Conservation (phyloP, 2,113 vertebrate genomes). For the Ellobius talpinus region DNA sequence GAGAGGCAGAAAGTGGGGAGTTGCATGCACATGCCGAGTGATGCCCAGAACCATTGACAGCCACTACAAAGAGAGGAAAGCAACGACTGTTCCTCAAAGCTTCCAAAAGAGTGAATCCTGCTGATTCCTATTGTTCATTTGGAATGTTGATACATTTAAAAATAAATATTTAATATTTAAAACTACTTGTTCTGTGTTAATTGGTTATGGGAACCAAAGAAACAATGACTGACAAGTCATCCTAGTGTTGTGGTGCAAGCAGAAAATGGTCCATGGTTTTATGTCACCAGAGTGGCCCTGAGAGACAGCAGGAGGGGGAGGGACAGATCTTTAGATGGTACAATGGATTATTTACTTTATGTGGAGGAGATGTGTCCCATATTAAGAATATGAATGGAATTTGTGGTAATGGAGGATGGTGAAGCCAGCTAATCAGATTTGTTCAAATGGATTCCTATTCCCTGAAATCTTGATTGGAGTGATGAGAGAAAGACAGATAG, state of each 20-base stretch:
- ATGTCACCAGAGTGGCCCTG: no score
- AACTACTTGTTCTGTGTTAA: not conserved
- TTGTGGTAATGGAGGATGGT: not conserved
- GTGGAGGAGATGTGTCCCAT: not conserved
- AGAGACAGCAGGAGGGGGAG: not conserved
- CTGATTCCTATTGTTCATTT: not conserved
- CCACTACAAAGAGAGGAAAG: not conserved
- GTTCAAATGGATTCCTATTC: not conserved
- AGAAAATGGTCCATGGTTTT: not conserved
- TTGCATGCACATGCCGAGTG: not conserved
- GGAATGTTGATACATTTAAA: no score
- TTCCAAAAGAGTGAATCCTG: not conserved
- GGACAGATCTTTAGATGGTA: not conserved
- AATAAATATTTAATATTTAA: not conserved
- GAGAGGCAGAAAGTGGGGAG: not conserved
- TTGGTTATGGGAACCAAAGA: not conserved
- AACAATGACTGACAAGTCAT: not conserved
- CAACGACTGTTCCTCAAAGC: not conserved
- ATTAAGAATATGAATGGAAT: not conserved
- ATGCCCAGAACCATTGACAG: no score
- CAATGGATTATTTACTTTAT: not conserved
- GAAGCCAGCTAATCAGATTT: not conserved
- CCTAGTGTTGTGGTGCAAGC: not conserved
- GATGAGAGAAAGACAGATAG: not conserved
- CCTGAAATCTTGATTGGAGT: not conserved